A percentile compares a stretch with the other conserved stretches of the same genome.
Conservation (phyloP, 2,797 vertebrate species). For the Columba guinea region DNA sequence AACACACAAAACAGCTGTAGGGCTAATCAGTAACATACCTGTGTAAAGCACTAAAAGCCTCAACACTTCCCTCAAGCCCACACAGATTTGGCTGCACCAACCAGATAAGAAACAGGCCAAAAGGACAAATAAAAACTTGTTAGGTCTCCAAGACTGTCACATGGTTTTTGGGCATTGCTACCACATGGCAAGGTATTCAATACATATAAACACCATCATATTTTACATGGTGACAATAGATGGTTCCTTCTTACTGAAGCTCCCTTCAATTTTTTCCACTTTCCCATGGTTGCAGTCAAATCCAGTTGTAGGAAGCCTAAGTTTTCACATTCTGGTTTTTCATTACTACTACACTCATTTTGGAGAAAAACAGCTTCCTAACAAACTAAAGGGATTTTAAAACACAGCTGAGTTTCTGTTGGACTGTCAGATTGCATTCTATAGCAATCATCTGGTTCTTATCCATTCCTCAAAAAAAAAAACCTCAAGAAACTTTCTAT, state of each 20-base stretch:
- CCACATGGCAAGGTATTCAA: accelerated
- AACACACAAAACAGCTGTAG: not conserved
- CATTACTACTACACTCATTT: not conserved
- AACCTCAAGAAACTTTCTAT: not conserved
- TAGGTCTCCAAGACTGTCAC: not conserved
- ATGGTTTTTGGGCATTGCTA: not conserved
- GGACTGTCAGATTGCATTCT: not conserved
- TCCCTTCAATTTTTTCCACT: not conserved
- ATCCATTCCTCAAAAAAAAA: not conserved
- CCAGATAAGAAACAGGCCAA: not conserved
- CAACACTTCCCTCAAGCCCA: not conserved
- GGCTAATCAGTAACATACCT: not conserved
- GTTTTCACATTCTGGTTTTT: not conserved
- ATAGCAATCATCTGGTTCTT: not conserved
- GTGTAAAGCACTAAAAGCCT: not conserved
- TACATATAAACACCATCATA: not conserved
- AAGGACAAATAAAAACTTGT: not conserved
- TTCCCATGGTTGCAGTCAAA: not conserved
- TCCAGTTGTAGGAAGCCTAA: not conserved
- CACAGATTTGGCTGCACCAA: not conserved
- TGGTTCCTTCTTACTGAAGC: not conserved
- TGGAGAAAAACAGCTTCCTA: not conserved
- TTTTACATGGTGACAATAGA: not conserved
- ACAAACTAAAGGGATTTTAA: not conserved
- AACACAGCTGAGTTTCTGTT: not conserved